phyloP scores from a whole-genome alignment of 92 coral and sea anemone species.

The Umimayanthus chanpuru region DNA sequence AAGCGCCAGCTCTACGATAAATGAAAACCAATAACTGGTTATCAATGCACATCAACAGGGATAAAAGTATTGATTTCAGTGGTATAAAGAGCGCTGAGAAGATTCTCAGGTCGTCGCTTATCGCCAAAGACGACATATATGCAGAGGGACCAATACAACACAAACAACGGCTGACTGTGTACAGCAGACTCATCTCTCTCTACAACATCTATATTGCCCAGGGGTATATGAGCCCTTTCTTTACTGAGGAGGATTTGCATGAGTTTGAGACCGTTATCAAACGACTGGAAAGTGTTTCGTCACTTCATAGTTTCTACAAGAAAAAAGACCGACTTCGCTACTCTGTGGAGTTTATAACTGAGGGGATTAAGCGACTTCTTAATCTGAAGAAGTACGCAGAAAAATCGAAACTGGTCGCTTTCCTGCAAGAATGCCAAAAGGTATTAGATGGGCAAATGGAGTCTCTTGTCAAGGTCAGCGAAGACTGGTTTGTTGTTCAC shows the following conservation, averaged over 20 bases:
- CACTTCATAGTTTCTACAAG: neutral
- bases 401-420: neutral
- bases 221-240: neutral
- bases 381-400: neutral
- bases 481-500: neutral
- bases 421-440: neutral
- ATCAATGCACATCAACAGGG: neutral
- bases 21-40: neutral
- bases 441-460: neutral
- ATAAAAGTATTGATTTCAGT: neutral
- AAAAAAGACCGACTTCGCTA: conserved; percentile 12
- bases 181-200: conserved; percentile 6
- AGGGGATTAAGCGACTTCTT: conserved; percentile 22
- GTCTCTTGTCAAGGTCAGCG: neutral
- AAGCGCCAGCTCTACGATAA: neutral
- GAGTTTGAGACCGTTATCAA: neutral
- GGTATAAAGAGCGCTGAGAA: neutral
- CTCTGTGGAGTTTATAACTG: conserved; percentile 14
- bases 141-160: conserved; percentile 6
- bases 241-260: neutral
- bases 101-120: conserved; percentile 5
- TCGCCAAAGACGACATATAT: neutral
- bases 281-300: neutral
- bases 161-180: conserved; percentile 17
- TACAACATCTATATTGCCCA: neutral